Base-by-base conservation (phyloP, 2,113 vertebrate genomes). In the Mus spicilegus region DNA sequence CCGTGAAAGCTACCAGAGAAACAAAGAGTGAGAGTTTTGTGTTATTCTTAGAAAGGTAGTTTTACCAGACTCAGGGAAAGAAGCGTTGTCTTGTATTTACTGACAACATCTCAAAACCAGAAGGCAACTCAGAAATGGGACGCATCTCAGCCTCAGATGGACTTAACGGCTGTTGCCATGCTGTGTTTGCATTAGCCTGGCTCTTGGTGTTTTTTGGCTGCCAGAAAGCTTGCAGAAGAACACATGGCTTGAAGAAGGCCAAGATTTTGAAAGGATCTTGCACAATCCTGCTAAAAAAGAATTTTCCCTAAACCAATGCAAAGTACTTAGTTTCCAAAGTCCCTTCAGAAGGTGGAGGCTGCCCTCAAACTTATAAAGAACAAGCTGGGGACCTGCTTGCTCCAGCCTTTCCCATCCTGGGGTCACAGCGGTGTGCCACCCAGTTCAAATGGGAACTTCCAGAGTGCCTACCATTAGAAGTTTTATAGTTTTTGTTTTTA, bases 201-300 rank as follows among this genome's bases (percentile, higher is more conserved):
- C 78, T 94, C 89, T 78, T 42, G 42, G 24, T 36, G 89, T 63
- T 65, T 91, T 95, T 94, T 86, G 94, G 46, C 81, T 94, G 73
- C 87, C 87, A 95, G 75, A 93, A 69, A 96, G 86, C 49, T 67
- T 84, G 72, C 67, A 95, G 70, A 93, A 95, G 67, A 90, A 24
- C 39, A 72, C 72, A 61, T 85, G 87, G 82, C 91, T 97, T 96
- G 85, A 89, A 39, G 42, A 92, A 96, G 73, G 54, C 87, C 73
- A 96, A 78, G 42, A 75, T 90, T 97, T 89, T 92, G 87, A 77
- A 92, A 89, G 94, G 92, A 87, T 95, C 56, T 95, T 96, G 87
- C 54, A 82, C 54, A 97, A 56, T 95, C 39, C 46, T 76, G 46
- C 61, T 49, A 49, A 49, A 36, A 36, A 75, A 76, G 58, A 85